Evolutionary conservation across 2,888 invertebrate species (phyloP).

Genomic region (Odontocerum albicorne): DNA sequence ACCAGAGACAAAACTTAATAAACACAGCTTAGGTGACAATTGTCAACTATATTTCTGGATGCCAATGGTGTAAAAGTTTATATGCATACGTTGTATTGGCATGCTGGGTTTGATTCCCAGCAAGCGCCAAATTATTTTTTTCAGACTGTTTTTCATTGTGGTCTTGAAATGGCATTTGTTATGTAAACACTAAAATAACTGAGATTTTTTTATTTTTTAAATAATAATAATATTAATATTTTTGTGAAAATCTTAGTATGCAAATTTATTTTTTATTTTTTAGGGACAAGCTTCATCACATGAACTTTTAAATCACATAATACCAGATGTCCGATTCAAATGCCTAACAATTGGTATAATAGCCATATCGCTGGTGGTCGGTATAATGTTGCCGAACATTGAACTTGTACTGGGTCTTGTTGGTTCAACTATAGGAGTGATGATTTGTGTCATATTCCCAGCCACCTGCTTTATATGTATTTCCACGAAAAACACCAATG

Average conservation of each 20-base stretch:
- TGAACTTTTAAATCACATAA: conserved; percentile 63
- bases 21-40: no score
- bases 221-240: no score
- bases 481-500: conserved; percentile 81
- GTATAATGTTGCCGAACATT: conserved; percentile 89
- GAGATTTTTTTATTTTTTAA: no score
- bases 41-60: no score
- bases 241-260: neutral
- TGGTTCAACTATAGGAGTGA: conserved; percentile 93
- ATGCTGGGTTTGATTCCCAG: no score
- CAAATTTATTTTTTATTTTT: conserved; percentile 22
- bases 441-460: conserved; percentile 92
- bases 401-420: conserved; percentile 92
- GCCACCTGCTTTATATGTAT: conserved; percentile 86
- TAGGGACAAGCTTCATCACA: conserved; percentile 68
- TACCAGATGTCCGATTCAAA: conserved; percentile 83
- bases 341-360: conserved; percentile 82
- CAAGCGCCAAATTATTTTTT: no score
- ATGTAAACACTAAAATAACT: no score
- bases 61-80: no score
- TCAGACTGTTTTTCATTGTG: no score
- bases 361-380: conserved; percentile 71
- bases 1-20: no score
- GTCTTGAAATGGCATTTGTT: no score
- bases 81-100: no score